Evolutionary conservation across 2,113 vertebrate genomes (phyloP).

Genomic region (Corvus moneduloides): DNA sequence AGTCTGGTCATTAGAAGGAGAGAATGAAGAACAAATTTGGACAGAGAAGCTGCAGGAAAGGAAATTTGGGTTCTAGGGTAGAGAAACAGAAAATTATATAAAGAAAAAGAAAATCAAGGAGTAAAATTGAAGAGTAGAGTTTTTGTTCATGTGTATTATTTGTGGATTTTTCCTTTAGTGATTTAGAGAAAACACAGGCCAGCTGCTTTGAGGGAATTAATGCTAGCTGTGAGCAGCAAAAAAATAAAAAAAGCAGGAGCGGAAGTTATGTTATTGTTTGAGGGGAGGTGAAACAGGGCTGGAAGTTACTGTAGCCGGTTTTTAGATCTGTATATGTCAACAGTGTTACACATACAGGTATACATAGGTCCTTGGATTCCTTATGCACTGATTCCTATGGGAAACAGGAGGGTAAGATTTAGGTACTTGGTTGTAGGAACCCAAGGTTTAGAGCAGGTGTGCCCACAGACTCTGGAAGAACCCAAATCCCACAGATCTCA

Average conservation of each 20-base stretch:
- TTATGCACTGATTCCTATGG: fast-evolving
- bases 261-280: background rate
- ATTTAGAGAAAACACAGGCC: background rate
- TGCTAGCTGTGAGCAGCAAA: background rate
- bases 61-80: background rate
- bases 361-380: background rate
- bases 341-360: background rate
- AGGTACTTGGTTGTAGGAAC: background rate
- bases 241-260: background rate
- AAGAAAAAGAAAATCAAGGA: background rate
- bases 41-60: background rate
- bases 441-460: background rate
- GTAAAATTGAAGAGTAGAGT: background rate
- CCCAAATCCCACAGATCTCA: background rate
- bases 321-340: background rate
- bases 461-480: background rate
- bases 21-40: background rate
- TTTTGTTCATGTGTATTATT: background rate
- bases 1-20: background rate
- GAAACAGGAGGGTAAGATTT: background rate
- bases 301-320: background rate
- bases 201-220: background rate
- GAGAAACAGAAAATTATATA: background rate
- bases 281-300: background rate
- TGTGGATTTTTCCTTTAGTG: background rate